Evolutionary conservation across 1,140 invertebrate genomes (phyloP).

Genomic region (Diorhabda elongata): DNA sequence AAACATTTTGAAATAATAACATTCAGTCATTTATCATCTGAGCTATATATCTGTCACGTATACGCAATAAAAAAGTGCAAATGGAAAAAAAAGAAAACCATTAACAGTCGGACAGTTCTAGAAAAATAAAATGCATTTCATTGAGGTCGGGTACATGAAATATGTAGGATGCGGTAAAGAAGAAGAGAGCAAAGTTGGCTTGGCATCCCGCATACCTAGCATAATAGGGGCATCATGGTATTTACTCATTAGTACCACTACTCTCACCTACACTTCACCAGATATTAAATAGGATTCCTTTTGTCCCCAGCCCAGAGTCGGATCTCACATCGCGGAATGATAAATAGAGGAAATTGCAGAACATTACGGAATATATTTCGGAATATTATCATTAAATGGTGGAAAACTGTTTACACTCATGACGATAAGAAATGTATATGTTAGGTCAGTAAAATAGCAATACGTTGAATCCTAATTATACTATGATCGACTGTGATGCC

Average conservation of each 20-base stretch:
- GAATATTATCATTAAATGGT: too few species aligned
- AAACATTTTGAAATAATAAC: too few species aligned
- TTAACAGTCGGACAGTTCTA: neutral
- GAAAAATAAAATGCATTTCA: conserved; percentile 8
- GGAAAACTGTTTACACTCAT: too few species aligned
- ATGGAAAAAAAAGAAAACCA: neutral
- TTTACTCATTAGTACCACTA: conserved; percentile 33
- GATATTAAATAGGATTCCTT: conserved; percentile 27
- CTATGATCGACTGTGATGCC: too few species aligned
- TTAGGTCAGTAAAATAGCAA: too few species aligned
- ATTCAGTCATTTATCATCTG: too few species aligned
- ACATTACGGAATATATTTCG: too few species aligned
- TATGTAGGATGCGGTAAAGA: conserved; percentile 12
- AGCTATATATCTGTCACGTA: too few species aligned
- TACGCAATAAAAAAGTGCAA: neutral
- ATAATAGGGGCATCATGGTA: conserved; percentile 31
- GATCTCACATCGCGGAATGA: neutral
- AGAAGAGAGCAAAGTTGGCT: conserved; percentile 15
- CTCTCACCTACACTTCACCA: conserved; percentile 26
- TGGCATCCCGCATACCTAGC: conserved; percentile 29
- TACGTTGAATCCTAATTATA: too few species aligned
- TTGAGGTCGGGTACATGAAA: conserved; percentile 5
- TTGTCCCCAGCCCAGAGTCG: neutral
- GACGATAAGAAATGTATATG: too few species aligned
- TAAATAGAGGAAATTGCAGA: too few species aligned